A percentile compares a stretch with the other conserved stretches of the same genome.
phyloP scores from a whole-genome alignment of 1,140 invertebrate genomes.

The Eupeodes corollae region DNA sequence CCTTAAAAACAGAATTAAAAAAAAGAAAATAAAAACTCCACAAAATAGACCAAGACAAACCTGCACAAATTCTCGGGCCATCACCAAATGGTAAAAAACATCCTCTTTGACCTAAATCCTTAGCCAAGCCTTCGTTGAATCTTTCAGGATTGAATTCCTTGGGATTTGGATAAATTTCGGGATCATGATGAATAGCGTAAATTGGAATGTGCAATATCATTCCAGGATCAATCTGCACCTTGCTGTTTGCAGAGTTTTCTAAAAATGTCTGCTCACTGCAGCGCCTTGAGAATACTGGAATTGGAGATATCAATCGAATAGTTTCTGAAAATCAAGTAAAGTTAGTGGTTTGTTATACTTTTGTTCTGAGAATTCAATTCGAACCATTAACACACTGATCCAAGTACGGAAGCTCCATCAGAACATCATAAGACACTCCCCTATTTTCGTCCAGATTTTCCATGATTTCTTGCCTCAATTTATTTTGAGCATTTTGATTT shows the following conservation, averaged over 20 bases:
- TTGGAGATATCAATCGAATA: conserved; percentile 15
- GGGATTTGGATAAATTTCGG: conserved; percentile 42
- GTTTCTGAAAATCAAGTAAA: conserved; percentile 16
- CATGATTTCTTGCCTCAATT: too few relatives aligned
- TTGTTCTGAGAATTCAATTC: not conserved
- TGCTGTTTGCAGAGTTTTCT: conserved; percentile 18
- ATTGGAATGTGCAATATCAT: conserved; percentile 16
- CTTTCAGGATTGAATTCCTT: conserved; percentile 47
- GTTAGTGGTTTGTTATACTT: too few relatives aligned
- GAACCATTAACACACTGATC: conserved; percentile 26
- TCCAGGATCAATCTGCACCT: conserved; percentile 17
- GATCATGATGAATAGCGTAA: conserved; percentile 25
- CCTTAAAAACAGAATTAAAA: too few relatives aligned
- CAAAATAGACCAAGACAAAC: conserved; percentile 13
- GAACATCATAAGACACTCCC: too few relatives aligned
- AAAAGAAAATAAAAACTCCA: too few relatives aligned
- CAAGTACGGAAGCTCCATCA: conserved; percentile 17
- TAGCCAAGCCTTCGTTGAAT: conserved; percentile 38
- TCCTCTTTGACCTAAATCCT: conserved; percentile 18
- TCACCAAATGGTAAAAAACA: conserved; percentile 47
- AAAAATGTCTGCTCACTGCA: conserved; percentile 36
- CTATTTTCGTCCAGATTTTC: too few relatives aligned
- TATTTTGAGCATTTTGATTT: too few relatives aligned
- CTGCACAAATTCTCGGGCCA: conserved; percentile 52
- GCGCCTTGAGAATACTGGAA: conserved; percentile 18